Base-by-base conservation (phyloP, 2,797 vertebrate genomes). In the Melanotaenia boesemani region DNA sequence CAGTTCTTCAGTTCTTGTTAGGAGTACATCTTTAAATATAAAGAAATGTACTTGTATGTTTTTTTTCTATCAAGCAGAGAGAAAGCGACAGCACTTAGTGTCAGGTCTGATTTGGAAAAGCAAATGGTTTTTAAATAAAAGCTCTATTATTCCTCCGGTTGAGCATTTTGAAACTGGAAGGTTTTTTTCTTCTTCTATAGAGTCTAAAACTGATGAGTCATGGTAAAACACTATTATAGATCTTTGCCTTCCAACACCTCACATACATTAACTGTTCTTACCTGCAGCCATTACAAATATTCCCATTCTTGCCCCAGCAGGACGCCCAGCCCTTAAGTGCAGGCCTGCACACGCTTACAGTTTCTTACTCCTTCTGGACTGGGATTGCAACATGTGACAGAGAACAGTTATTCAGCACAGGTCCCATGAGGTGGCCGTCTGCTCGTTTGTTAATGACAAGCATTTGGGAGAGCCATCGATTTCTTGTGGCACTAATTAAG, bases 401-500 rank as follows among this genome's bases (percentile, higher is more conserved):
- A 82, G 74, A 82, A 79, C 76, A 75, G 91, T 88, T 89, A 88
- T 90, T 90, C 80, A 86, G 90, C 86, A 85, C 86, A 83, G 82
- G 82, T 90, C 91, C 87, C 91, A 61, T 52, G 74, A 86, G 91
- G 75, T 65, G 63, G 72, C 80, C 76, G 84, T 86, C 82, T 85
- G 81, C 91, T 92, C 86, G 74, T 93, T 92, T 93, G 91, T 92
- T 93, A 94, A 93, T 92, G 91, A 89, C 92, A 88, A 86, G 84
- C 87, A 90, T 93, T 93, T 89, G 86, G 89, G 86, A 83, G 77
- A 82, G 85, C 86, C 84, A 93, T 94, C 46, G 86, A 93, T 93
- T 92, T 87, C 87, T 81, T 91, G 77, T 91, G 91, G 87, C 90
- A 91, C 91, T 94, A 93, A 94, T 94, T 94, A 93, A 92, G 88